Percentiles rank a stretch among this genome's conserved stretches.
These are phyloP conservation scores for Antennarius striatus DNA, from an alignment of 2,113 vertebrate genomes.

Conservation along the genomic window DNA sequence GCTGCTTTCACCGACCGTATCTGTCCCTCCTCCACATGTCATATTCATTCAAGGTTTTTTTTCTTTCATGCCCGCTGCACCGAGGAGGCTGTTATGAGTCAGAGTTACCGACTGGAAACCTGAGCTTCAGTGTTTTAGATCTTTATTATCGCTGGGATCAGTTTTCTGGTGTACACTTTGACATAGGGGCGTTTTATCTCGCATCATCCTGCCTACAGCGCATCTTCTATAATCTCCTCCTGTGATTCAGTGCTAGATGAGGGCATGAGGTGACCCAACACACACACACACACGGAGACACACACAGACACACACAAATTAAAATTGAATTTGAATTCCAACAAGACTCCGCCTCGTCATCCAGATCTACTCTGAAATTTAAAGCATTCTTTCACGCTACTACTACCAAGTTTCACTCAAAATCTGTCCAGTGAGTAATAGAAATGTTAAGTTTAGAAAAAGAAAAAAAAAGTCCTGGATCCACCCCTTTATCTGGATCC, in stretches of 20 bases:
- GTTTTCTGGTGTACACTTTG: constrained; percentile 63
- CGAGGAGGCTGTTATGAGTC: constrained; percentile 44
- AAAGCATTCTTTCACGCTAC: too few species aligned
- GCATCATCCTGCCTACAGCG: constrained; percentile 43
- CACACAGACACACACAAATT: constrained; percentile 12
- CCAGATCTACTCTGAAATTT: too few species aligned
- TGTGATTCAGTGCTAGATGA: constrained; percentile 29
- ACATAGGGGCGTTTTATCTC: constrained; percentile 67
- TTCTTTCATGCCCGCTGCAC: constrained; percentile 52
- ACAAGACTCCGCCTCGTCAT: too few species aligned
- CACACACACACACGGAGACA: constrained; percentile 10
- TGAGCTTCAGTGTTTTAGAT: constrained; percentile 46
- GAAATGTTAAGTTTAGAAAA: too few species aligned
- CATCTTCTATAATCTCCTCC: constrained; percentile 16
- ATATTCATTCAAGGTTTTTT: constrained; percentile 47
- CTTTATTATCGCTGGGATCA: constrained; percentile 69
- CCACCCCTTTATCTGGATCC: too few species aligned
- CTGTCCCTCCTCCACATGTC: constrained; percentile 47
- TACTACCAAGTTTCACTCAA: too few species aligned
- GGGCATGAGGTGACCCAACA: constrained; percentile 22
- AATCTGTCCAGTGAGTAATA: too few species aligned
- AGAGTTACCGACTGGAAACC: constrained; percentile 53
- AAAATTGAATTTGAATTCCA: too few species aligned
- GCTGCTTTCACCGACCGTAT: constrained; percentile 34
- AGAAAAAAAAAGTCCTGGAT: too few species aligned